Percentiles rank a stretch among this genome's conserved stretches.
These are phyloP conservation scores for Etheostoma cragini DNA, from an alignment of 2,113 vertebrate species.

Conservation along the genomic window DNA sequence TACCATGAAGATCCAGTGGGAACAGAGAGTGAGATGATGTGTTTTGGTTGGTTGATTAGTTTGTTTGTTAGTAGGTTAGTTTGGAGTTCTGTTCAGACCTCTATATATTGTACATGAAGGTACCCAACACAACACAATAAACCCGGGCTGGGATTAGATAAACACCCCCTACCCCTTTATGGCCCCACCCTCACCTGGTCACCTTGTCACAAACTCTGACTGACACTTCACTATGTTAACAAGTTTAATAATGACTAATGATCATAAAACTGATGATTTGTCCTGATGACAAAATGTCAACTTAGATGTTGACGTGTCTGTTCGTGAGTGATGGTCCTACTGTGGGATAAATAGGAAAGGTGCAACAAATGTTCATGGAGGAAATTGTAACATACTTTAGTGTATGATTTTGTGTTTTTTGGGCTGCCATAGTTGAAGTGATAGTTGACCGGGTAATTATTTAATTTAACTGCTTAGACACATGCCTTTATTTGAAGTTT, in stretches of 20 bases:
- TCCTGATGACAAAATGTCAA: neutral
- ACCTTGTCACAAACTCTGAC: neutral
- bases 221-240: too few relatives aligned
- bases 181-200: neutral
- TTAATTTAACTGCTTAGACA: too few relatives aligned
- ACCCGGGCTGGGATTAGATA: slow-evolving; percentile 14
- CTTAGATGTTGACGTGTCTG: neutral
- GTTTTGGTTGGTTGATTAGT: neutral
- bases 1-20: neutral
- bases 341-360: too few relatives aligned
- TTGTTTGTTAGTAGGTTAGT: neutral
- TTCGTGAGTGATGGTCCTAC: neutral
- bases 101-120: neutral
- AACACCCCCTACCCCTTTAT: neutral
- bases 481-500: too few relatives aligned
- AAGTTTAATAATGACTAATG: neutral
- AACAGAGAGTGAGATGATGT: neutral
- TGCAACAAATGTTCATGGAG: too few relatives aligned
- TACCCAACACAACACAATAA: neutral
- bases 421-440: too few relatives aligned
- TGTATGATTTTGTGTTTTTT: too few relatives aligned
- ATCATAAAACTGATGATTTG: neutral
- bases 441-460: too few relatives aligned
- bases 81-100: neutral
- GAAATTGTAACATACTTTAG: too few relatives aligned